Evolutionary conservation across 2,797 vertebrate genomes (phyloP).

Genomic region (Geotrypetes seraphini): DNA sequence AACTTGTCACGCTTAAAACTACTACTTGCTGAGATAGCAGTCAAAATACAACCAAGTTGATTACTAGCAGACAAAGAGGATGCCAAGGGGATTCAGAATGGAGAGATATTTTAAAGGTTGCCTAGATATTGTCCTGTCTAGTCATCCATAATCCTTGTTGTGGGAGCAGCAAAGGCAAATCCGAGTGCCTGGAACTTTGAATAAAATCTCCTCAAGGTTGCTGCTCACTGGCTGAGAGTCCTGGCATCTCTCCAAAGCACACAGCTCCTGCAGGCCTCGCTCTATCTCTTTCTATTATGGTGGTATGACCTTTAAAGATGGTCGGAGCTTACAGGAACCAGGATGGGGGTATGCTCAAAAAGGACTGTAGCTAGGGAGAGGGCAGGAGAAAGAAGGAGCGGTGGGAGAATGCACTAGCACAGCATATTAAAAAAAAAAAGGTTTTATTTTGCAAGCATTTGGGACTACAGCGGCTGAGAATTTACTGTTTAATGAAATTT

Average conservation of each 20-base stretch:
- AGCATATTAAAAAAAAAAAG: background rate
- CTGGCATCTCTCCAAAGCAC: slow-evolving; percentile 52
- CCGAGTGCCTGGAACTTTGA: slow-evolving; percentile 35
- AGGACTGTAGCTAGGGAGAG: no score
- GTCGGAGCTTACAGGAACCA: slow-evolving; percentile 27
- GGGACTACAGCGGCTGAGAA: slow-evolving; percentile 13
- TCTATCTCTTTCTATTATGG: slow-evolving; percentile 27
- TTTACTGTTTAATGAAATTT: slow-evolving; percentile 36
- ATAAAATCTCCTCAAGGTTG: slow-evolving; percentile 37
- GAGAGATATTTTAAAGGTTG: slow-evolving; percentile 44
- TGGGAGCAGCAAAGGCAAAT: slow-evolving; percentile 39
- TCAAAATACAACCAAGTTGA: slow-evolving; percentile 33
- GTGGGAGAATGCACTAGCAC: rapidly evolving
- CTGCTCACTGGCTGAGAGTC: slow-evolving; percentile 38
- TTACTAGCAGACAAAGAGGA: slow-evolving; percentile 37
- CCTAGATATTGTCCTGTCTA: slow-evolving; percentile 57
- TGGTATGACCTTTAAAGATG: slow-evolving; percentile 43
- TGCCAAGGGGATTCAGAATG: slow-evolving; percentile 41
- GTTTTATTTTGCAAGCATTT: slow-evolving; percentile 8
- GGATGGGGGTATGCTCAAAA: slow-evolving; percentile 19
- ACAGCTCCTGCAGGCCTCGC: slow-evolving; percentile 48
- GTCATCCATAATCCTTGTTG: slow-evolving; percentile 50
- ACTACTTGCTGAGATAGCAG: no score
- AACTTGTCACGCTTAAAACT: no score
- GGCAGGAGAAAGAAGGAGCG: no score